Evolutionary conservation across 2,113 vertebrate species (phyloP).

Genomic region (Cheilinus undulatus): DNA sequence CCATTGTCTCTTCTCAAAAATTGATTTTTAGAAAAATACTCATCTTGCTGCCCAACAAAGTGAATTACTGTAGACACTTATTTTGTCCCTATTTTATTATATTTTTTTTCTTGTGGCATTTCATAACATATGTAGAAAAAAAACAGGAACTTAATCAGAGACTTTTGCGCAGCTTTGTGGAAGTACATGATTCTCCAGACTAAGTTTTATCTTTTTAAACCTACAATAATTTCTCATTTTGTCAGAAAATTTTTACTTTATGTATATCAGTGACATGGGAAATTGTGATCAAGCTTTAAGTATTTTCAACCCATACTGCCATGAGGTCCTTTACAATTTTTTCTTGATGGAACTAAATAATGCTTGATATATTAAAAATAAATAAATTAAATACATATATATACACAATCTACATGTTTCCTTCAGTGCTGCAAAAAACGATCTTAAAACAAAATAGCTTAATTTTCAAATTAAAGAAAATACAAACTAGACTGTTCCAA

Average conservation of each 20-base stretch:
- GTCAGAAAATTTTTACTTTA: neutral
- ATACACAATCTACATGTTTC: neutral
- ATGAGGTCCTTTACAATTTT: too few relatives aligned
- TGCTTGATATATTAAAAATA: neutral
- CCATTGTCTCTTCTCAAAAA: conserved; percentile 97
- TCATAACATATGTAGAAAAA: conserved; percentile 9
- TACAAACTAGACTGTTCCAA: conserved; percentile 83
- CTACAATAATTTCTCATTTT: neutral
- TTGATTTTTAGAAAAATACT: conserved; percentile 82
- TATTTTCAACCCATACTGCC: neutral
- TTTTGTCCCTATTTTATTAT: conserved; percentile 17
- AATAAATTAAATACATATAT: neutral
- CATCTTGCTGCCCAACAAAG: conserved; percentile 69
- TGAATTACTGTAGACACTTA: conserved; percentile 40
- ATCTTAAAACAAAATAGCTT: conserved; percentile 28
- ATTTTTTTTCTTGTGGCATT: conserved; percentile 23
- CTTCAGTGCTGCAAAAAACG: too few relatives aligned
- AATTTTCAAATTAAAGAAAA: conserved; percentile 44
- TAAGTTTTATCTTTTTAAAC: neutral
- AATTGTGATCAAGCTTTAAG: neutral
- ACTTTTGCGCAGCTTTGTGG: neutral
- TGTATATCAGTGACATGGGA: neutral
- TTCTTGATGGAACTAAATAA: neutral
- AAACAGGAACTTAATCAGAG: neutral
- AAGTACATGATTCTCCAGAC: neutral